A percentile compares a stretch with the other conserved stretches of the same genome.
These are phyloP conservation scores for Graptemys geographica DNA, from an alignment of 2,797 vertebrate genomes.

Conservation along the genomic window DNA sequence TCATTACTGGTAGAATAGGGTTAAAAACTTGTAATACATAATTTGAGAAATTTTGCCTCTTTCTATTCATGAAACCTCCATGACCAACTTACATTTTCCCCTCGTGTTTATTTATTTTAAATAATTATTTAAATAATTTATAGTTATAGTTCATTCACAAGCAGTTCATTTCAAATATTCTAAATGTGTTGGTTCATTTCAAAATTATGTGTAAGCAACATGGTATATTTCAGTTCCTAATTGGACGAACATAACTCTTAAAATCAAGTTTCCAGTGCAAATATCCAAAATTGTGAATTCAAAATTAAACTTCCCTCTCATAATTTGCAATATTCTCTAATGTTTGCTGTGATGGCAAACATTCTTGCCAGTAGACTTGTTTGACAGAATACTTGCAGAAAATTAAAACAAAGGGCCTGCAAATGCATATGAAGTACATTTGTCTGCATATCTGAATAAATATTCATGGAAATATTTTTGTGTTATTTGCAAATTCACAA, in stretches of 20 bases:
- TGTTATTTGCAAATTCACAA: neutral
- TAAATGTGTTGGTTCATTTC: conserved; percentile 59
- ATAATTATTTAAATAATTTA: conserved; percentile 62
- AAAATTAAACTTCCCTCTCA: neutral
- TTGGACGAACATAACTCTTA: neutral
- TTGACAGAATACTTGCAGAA: neutral
- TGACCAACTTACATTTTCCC: conserved; percentile 49
- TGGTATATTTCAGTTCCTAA: neutral
- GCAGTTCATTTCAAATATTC: neutral
- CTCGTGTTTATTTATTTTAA: conserved; percentile 63
- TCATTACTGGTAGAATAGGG: neutral
- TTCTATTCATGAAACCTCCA: conserved; percentile 35
- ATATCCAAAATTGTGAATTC: conserved; percentile 1
- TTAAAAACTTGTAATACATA: conserved; percentile 45
- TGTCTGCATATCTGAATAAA: neutral
- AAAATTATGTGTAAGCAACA: conserved; percentile 36
- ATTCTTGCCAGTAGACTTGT: neutral
- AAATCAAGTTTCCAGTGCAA: neutral
- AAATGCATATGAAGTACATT: neutral
- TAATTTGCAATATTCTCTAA: neutral
- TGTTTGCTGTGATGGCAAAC: neutral
- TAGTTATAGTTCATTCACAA: conserved; percentile 57
- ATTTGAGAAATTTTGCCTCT: conserved; percentile 8
- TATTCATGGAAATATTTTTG: neutral
- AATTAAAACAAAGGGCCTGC: neutral